phyloP scores from a whole-genome alignment of 2,888 invertebrate species.

The Eupeodes luniger region DNA sequence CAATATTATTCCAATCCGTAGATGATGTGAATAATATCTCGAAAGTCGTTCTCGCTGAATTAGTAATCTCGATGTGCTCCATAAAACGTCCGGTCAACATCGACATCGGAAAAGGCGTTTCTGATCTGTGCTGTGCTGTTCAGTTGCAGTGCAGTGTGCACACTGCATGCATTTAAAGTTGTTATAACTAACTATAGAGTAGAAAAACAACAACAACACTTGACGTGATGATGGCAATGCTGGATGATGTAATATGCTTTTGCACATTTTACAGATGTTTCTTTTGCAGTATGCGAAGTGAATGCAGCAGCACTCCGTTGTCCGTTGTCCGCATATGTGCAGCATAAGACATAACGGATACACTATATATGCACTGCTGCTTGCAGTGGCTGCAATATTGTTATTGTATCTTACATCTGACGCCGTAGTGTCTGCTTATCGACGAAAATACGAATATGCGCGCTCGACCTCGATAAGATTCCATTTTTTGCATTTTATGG shows the following conservation, averaged over 20 bases:
- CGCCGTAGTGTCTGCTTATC: slow-evolving; percentile 73
- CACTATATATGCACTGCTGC: background rate
- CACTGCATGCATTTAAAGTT: slow-evolving; percentile 20
- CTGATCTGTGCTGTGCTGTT: slow-evolving; percentile 40
- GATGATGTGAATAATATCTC: slow-evolving; percentile 28
- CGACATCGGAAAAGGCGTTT: slow-evolving; percentile 58
- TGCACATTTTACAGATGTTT: slow-evolving; percentile 65
- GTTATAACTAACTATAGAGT: background rate
- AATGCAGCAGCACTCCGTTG: slow-evolving; percentile 14
- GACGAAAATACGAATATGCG: slow-evolving; percentile 64
- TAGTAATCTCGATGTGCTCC: slow-evolving; percentile 60
- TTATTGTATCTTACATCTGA: slow-evolving; percentile 38
- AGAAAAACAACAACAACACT: slow-evolving; percentile 19
- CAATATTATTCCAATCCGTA: background rate
- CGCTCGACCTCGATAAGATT: slow-evolving; percentile 74
- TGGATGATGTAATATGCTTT: slow-evolving; percentile 66
- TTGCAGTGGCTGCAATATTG: background rate
- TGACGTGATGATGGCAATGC: slow-evolving; percentile 60
- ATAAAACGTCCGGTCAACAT: slow-evolving; percentile 47
- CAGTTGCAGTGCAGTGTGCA: background rate
- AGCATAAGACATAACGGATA: slow-evolving; percentile 30
- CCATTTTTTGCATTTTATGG: slow-evolving; percentile 63
- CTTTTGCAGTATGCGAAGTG: background rate
- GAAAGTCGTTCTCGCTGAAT: slow-evolving; percentile 58
- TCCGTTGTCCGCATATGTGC: background rate